These are phyloP conservation scores for Lasius platythorax DNA, from an alignment of 2,888 invertebrate species.

Conservation along the genomic window DNA sequence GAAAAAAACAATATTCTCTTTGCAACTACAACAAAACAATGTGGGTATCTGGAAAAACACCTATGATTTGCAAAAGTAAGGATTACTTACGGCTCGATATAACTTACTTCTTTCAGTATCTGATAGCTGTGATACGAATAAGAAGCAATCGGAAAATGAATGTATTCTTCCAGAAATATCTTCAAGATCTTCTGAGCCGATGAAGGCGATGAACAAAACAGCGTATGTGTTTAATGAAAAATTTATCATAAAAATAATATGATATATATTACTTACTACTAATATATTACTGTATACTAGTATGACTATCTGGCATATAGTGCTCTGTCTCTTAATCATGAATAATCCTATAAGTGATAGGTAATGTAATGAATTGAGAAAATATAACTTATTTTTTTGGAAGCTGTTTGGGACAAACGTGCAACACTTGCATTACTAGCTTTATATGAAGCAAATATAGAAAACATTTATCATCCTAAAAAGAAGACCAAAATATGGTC, in stretches of 20 bases:
- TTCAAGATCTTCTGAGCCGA: neutral
- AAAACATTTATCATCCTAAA: conserved; percentile 1
- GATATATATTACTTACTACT: neutral
- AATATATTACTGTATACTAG: neutral
- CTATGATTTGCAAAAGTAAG: neutral
- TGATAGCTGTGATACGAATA: neutral
- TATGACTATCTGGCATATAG: neutral
- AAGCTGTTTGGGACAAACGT: neutral
- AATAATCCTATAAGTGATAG: neutral
- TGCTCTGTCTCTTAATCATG: neutral
- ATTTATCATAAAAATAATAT: neutral
- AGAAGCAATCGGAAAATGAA: neutral
- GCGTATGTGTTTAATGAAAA: neutral
- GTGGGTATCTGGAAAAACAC: neutral
- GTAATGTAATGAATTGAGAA: neutral
- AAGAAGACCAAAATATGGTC: conserved; percentile 1
- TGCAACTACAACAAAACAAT: neutral
- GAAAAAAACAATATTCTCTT: neutral
- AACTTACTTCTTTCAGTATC: neutral
- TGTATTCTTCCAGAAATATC: neutral
- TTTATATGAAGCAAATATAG: neutral
- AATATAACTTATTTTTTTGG: neutral
- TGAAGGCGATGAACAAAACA: neutral
- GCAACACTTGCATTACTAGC: neutral
- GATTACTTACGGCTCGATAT: neutral